Base-by-base conservation (phyloP, 2,888 invertebrate species). In the Crossocerus cetratus region DNA sequence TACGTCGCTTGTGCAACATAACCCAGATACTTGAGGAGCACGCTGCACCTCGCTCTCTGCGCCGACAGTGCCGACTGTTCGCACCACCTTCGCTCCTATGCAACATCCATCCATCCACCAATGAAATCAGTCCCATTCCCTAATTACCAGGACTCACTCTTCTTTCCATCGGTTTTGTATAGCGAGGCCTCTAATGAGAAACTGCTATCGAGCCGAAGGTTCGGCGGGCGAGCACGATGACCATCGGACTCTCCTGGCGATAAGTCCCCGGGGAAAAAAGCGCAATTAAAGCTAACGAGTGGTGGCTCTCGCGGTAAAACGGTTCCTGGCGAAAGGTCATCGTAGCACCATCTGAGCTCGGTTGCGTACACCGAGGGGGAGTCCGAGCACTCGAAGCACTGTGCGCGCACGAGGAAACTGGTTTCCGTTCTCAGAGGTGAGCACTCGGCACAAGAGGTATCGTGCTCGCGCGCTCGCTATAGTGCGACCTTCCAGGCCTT, bases 1-100 rank as follows among this genome's bases (percentile, higher is more conserved):
- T 75, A 77, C 75, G 77, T 71, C 65, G 66, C 82, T 84, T 85
- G 83, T 81, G 82, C 83, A 85, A 85, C 54, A 42, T 80, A 85
- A 81, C 85, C 84, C 66, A 83, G 81, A 84, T 85, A 83, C 68
- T 64, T 65, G 56, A 59, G 57, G 18, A 44, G 62, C 72, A 59
- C 72, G 70, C 76, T 84, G 85, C 85, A 82, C 78, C 75, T 81
- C 76, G 59, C 74, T 21, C 60, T 32, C 32, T 32, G 32, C n/a
- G n/a, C n/a, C n/a, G n/a, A n/a, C n/a, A n/a, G n/a, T n/a, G n/a
- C 32, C 32, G 11, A 32, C 32, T 32, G 11, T 11, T 32, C 32
- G 32, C 32, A 32, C 32, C 32, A 8, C 32, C 32, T 32, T 11
- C 32, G 32, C 32, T 32, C 32, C 32, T 8, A 32, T 32, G 5